These are phyloP conservation scores for Pseudomyrmex flavicornis DNA, from an alignment of 1,140 invertebrate genomes.

Conservation along the genomic window DNA sequence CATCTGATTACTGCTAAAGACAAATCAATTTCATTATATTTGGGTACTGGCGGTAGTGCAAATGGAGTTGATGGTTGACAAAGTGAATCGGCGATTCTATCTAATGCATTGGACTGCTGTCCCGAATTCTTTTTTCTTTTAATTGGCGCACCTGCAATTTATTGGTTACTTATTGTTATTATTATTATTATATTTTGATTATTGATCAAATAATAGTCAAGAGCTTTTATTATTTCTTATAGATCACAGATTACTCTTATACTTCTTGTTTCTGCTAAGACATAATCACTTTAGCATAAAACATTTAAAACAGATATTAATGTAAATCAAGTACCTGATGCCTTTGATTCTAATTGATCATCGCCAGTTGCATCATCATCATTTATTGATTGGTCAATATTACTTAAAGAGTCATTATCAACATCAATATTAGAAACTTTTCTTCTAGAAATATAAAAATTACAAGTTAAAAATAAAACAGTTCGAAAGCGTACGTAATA, in stretches of 20 bases:
- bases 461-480: too few species aligned
- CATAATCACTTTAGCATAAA: not conserved
- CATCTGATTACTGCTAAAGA: not conserved
- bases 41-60: not conserved
- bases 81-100: not conserved
- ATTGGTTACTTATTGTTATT: not conserved
- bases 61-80: not conserved
- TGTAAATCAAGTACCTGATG: not conserved
- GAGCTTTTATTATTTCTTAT: not conserved
- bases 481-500: too few species aligned
- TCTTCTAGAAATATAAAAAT: too few species aligned
- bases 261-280: not conserved
- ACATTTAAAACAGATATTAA: not conserved
- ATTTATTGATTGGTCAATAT: slow-evolving; percentile 14
- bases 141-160: not conserved
- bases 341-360: not conserved
- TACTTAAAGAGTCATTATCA: not conserved
- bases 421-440: not conserved
- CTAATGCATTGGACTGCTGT: not conserved
- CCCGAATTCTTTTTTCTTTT: not conserved
- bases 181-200: too few species aligned
- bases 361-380: not conserved
- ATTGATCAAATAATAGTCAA: too few species aligned
- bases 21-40: not conserved
- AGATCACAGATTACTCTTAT: too few species aligned